Conservation (phyloP, 2,113 vertebrate genomes). For the Bettongia penicillata region DNA sequence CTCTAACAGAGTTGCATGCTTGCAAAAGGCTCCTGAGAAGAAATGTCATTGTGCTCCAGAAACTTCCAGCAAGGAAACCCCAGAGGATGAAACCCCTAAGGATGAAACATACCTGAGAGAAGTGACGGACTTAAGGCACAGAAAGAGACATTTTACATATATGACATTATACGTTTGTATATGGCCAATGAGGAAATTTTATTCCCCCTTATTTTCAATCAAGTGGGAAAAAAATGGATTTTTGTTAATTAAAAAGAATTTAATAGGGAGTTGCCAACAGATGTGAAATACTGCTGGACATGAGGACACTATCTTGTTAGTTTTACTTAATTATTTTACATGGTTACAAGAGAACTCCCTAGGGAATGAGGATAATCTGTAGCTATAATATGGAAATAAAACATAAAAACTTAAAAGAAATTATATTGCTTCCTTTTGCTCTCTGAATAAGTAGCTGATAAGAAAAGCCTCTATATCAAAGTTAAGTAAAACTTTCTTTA, state of each 20-base stretch:
- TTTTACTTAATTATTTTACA: too few species aligned
- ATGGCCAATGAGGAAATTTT: not conserved
- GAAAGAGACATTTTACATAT: not conserved
- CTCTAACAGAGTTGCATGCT: not conserved
- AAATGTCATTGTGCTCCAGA: too few species aligned
- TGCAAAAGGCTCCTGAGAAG: not conserved
- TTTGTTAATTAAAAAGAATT: not conserved
- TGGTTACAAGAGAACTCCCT: not conserved
- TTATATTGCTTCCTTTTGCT: not conserved
- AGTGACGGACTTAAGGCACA: too few species aligned
- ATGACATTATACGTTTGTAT: not conserved
- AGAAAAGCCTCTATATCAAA: not conserved
- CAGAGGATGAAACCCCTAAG: too few species aligned
- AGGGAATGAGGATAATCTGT: too few species aligned
- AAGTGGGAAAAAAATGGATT: not conserved
- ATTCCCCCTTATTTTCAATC: not conserved
- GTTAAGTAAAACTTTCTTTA: not conserved
- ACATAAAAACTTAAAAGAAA: not conserved
- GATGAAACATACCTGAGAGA: not conserved
- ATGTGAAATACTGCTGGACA: not conserved
- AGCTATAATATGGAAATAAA: too few species aligned
- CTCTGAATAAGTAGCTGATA: not conserved
- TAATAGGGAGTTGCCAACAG: not conserved
- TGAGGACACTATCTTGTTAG: not conserved
- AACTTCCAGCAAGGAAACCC: too few species aligned